These are phyloP conservation scores for Brachystomella parvula DNA, from an alignment of 1,140 invertebrate genomes.

Conservation along the genomic window DNA sequence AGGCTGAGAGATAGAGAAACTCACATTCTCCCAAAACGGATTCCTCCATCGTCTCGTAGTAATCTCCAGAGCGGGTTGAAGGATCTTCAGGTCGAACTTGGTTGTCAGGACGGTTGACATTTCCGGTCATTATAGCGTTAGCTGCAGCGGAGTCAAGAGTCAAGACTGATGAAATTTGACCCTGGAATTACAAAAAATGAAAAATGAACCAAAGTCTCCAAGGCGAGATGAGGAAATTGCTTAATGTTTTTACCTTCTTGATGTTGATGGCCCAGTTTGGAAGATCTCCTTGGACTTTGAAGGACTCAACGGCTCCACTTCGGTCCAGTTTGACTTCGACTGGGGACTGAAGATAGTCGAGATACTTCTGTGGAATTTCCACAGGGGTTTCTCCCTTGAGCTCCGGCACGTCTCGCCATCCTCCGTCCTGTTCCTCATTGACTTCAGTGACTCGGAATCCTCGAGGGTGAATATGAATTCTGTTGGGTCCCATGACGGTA, in stretches of 20 bases:
- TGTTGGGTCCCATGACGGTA: not conserved
- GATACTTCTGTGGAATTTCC: slow-evolving; percentile 11
- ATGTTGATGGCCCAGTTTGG: slow-evolving; percentile 32
- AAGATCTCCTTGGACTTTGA: slow-evolving; percentile 22
- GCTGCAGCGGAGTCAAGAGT: slow-evolving; percentile 25
- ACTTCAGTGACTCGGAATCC: slow-evolving; percentile 23
- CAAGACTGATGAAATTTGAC: slow-evolving; percentile 32
- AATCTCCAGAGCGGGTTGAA: slow-evolving; percentile 29
- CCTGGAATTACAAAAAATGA: not conserved
- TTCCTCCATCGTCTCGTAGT: slow-evolving; percentile 32
- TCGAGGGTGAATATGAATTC: slow-evolving; percentile 12
- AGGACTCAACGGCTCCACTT: slow-evolving; percentile 27
- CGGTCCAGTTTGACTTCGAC: slow-evolving; percentile 15
- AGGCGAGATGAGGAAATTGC: not conserved
- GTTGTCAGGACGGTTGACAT: slow-evolving; percentile 33
- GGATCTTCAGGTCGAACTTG: slow-evolving; percentile 20
- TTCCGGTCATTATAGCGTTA: slow-evolving; percentile 30
- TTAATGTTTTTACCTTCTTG: slow-evolving; percentile 21
- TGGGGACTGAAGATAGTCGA: slow-evolving; percentile 19
- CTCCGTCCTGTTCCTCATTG: slow-evolving; percentile 23
- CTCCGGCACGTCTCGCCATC: slow-evolving; percentile 21
- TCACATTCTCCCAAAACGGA: slow-evolving; percentile 21
- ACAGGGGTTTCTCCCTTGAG: slow-evolving; percentile 12
- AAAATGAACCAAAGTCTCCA: not conserved
- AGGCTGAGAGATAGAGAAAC: not conserved